phyloP scores from a whole-genome alignment of 2,797 vertebrate genomes.

The Orestias chungarensis region DNA sequence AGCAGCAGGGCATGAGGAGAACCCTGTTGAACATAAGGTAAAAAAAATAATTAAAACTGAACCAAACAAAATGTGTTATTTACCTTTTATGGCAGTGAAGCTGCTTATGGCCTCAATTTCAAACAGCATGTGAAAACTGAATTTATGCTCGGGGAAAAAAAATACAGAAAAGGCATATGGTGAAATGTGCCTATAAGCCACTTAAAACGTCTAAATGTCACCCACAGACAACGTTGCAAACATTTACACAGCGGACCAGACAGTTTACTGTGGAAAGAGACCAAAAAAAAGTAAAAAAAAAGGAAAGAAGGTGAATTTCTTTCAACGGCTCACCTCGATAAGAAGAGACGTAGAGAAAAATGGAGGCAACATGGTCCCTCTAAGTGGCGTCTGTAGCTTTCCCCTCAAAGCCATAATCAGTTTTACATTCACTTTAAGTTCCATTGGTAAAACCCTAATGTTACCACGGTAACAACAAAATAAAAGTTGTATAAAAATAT shows the following conservation, averaged over 20 bases:
- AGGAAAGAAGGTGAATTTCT: conserved; percentile 8
- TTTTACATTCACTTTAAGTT: conserved; percentile 64
- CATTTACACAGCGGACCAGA: conserved; percentile 60
- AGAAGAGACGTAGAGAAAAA: conserved; percentile 45
- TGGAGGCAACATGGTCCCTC: conserved; percentile 44
- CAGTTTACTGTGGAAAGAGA: conserved; percentile 14
- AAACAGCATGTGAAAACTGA: conserved; percentile 55
- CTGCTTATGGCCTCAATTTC: conserved; percentile 66
- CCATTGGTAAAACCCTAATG: conserved; percentile 61
- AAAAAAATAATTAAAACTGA: conserved; percentile 16
- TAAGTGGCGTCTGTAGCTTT: conserved; percentile 27
- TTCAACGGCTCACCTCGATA: conserved; percentile 22
- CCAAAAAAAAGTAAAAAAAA: not conserved
- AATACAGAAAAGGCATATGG: conserved; percentile 71
- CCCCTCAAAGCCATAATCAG: conserved; percentile 55
- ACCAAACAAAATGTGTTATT: conserved; percentile 20
- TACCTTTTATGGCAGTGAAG: conserved; percentile 53
- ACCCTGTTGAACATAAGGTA: conserved; percentile 48
- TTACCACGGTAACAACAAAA: conserved; percentile 70
- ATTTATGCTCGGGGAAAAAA: conserved; percentile 61
- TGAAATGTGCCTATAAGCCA: conserved; percentile 60
- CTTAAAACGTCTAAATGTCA: conserved; percentile 60
- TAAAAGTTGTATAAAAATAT: conserved; percentile 76
- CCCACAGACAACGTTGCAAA: conserved; percentile 59
- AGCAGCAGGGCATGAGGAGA: conserved; percentile 52